These are phyloP conservation scores for Leiothrix lutea DNA, from an alignment of 2,113 vertebrate genomes.

Conservation along the genomic window DNA sequence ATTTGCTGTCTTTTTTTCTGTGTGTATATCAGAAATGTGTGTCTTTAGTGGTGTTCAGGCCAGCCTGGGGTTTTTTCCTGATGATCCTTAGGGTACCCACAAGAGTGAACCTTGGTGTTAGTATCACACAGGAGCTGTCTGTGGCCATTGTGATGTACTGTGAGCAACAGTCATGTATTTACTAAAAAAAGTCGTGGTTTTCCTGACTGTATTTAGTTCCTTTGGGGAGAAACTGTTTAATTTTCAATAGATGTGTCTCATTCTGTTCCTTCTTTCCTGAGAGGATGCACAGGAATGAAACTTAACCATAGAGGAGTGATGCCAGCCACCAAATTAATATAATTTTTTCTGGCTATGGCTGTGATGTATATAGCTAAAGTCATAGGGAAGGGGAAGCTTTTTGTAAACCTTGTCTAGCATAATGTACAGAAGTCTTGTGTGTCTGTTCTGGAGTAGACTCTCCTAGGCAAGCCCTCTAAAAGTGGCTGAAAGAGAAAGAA, in stretches of 20 bases:
- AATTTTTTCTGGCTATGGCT: neutral
- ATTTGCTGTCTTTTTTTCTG: neutral
- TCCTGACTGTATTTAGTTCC: neutral
- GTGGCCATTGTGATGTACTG: neutral
- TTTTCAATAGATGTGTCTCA: conserved; percentile 33
- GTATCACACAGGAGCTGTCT: conserved; percentile 12
- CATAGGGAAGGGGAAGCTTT: neutral
- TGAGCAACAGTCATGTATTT: neutral
- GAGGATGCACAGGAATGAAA: neutral
- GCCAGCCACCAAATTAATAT: neutral
- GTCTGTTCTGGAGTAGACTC: neutral
- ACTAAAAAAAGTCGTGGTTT: neutral
- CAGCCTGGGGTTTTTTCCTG: conserved; percentile 8
- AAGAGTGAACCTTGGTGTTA: neutral
- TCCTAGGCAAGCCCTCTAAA: neutral
- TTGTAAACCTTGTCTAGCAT: neutral
- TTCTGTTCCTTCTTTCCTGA: conserved; percentile 23
- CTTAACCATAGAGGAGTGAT: neutral
- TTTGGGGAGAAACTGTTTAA: conserved; percentile 2
- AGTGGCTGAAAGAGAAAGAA: neutral
- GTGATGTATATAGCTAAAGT: neutral
- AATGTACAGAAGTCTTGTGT: neutral
- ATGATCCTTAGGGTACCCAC: neutral
- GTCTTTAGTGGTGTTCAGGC: neutral
- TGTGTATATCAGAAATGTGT: neutral